Base-by-base conservation (phyloP, 2,113 vertebrate genomes). In the Dendropsophus ebraccatus region DNA sequence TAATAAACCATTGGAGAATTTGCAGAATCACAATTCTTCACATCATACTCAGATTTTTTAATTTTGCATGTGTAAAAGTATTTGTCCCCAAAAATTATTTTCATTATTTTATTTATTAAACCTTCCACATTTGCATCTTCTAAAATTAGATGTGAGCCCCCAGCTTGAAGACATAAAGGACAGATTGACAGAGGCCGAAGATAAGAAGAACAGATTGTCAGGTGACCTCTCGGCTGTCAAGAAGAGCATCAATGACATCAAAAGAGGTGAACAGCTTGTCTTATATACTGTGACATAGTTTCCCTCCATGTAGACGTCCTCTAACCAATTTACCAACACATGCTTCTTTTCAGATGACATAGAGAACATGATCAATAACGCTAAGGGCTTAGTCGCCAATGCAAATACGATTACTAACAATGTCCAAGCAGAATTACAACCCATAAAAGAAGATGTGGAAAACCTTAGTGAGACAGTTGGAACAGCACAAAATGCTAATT, bases 391-490 rank as follows among this genome's bases (percentile, higher is more conserved):
- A 82, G 93, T 95, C 28, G 91, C 89, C 80, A 89, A 86, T 19
- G 96, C 97, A 35, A 89, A 93, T 0, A 88, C 90, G 80, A 91
- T 93, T 49, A 95, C 96, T 1, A 78, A 30, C 0, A 70, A 89
- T 41, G 94, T 97, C 1, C 82, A 97, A 88, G 89, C 92, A 72
- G 95, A 92, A 72, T 92, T 99, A 82, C 85, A 84, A 9, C 93
- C 90, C 83, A 97, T 99, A 88, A 91, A 90, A 88, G 88, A 70
- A 14, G 97, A 97, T 75, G 87, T 99, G 21, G 88, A 91, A 10
- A 96, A 94, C 49, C 93, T 97, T 74, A 94, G 90, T 81, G 81
- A 75, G 0, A 91, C 90, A 2, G 92, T 89, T 11, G 88, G 93
- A 82, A 89, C 82, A 5, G 4, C 87, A 2, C 91, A 89, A 67